A percentile compares a stretch with the other conserved stretches of the same genome.
phyloP scores from a whole-genome alignment of 2,113 vertebrate genomes.

The Ciconia stormi region DNA sequence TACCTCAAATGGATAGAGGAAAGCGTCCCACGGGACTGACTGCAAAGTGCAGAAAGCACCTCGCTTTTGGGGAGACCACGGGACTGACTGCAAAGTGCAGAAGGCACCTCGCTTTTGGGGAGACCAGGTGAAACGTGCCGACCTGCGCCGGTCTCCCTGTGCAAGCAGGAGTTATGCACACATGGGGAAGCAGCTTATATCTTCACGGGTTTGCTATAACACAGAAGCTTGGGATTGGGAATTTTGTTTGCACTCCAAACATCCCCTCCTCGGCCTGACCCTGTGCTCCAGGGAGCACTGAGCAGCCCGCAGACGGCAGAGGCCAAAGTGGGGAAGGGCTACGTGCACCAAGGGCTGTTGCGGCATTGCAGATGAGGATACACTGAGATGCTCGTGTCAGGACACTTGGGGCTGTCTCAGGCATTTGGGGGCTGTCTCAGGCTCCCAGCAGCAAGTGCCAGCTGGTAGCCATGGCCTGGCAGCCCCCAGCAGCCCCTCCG shows the following conservation, averaged over 20 bases:
- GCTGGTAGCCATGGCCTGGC: background rate
- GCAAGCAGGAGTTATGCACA: background rate
- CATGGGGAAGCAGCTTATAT: fast-evolving
- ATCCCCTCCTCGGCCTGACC: background rate
- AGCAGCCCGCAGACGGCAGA: background rate
- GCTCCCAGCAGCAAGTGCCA: background rate
- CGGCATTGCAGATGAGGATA: fast-evolving
- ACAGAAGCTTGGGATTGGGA: background rate
- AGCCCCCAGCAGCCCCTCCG: background rate
- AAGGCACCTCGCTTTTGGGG: fast-evolving
- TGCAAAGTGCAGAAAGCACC: fast-evolving
- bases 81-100: background rate
- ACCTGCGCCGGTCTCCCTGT: fast-evolving
- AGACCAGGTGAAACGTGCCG: background rate
- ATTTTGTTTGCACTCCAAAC: background rate
- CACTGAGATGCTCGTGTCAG: fast-evolving
- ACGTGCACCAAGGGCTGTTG: background rate
- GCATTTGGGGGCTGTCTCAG: background rate
- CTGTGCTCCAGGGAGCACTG: background rate
- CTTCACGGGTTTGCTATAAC: background rate
- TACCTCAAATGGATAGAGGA: conserved; percentile 86
- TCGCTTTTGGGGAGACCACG: background rate
- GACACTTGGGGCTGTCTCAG: background rate
- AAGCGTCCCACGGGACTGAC: conserved; percentile 70
- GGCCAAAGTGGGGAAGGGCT: background rate